Conservation (phyloP, 2,113 vertebrate genomes). For the Nycticorax nycticorax region DNA sequence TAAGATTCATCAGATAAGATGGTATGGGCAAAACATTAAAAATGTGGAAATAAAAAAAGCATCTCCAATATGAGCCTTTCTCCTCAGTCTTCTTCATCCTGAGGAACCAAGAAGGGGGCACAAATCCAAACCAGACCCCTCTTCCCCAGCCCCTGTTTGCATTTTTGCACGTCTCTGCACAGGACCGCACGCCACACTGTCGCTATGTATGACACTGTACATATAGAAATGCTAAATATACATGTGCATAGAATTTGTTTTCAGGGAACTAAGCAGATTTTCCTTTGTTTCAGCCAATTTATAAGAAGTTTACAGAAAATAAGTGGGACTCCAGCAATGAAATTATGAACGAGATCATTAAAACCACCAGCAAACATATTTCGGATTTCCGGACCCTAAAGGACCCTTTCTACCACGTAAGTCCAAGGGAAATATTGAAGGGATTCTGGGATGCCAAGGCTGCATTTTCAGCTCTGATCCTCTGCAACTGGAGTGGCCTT, state of each 20-base stretch:
- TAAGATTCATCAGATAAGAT: neutral
- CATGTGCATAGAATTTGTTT: neutral
- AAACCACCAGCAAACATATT: constrained; percentile 53
- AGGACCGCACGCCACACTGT: rapidly evolving
- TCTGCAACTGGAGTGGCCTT: neutral
- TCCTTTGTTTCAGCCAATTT: constrained; percentile 69
- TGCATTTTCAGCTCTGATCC: neutral
- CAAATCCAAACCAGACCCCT: neutral
- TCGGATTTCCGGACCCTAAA: constrained; percentile 70
- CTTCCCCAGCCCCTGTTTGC: neutral
- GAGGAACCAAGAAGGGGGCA: neutral
- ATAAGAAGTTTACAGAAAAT: constrained; percentile 77
- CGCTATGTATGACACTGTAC: rapidly evolving
- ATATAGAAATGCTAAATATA: neutral
- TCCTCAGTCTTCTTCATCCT: neutral
- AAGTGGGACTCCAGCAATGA: constrained; percentile 73
- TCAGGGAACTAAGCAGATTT: neutral
- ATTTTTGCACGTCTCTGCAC: neutral
- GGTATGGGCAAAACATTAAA: neutral
- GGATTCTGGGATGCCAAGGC: neutral
- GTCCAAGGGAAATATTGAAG: neutral
- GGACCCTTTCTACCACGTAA: constrained; percentile 74
- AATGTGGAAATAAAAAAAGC: neutral
- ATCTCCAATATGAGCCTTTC: neutral
- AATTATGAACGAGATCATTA: constrained; percentile 73